Conservation (phyloP, 2,888 invertebrate genomes). For the Teleiodes luculella region DNA sequence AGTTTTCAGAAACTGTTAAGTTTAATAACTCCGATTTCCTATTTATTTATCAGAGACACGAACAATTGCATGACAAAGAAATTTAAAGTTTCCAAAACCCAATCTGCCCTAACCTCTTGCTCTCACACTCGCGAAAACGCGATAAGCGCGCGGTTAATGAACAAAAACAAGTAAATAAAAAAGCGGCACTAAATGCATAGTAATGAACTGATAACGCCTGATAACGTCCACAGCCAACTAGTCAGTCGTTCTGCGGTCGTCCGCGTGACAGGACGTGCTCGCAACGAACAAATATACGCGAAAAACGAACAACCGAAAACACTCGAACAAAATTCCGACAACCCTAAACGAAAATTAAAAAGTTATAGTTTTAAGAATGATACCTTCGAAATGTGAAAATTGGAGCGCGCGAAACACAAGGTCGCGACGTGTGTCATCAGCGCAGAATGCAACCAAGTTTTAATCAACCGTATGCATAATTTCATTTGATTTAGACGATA, state of each 20-base stretch:
- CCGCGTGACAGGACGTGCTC: conserved; percentile 54
- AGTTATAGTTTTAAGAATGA: background rate
- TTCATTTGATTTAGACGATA: conserved; percentile 54
- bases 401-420: conserved; percentile 32
- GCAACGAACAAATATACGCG: conserved; percentile 39
- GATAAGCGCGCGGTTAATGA: conserved; percentile 19
- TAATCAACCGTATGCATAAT: conserved; percentile 54
- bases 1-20: no score
- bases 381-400: background rate
- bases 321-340: conserved; percentile 36
- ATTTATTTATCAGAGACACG: background rate
- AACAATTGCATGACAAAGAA: background rate
- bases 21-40: no score
- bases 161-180: conserved; percentile 17
- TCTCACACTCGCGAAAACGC: conserved; percentile 5
- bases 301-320: conserved; percentile 55
- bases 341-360: conserved; percentile 27
- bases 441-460: conserved; percentile 41
- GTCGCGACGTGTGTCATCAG: conserved; percentile 35
- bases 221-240: conserved; percentile 44
- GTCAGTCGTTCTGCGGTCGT: conserved; percentile 63
- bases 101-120: background rate
- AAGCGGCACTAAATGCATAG: conserved; percentile 11
- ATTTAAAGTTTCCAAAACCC: background rate
- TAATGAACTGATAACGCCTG: conserved; percentile 43